Evolutionary conservation across 1,140 invertebrate species (phyloP).

Genomic region (Bursaphelenchus mucronatus): DNA sequence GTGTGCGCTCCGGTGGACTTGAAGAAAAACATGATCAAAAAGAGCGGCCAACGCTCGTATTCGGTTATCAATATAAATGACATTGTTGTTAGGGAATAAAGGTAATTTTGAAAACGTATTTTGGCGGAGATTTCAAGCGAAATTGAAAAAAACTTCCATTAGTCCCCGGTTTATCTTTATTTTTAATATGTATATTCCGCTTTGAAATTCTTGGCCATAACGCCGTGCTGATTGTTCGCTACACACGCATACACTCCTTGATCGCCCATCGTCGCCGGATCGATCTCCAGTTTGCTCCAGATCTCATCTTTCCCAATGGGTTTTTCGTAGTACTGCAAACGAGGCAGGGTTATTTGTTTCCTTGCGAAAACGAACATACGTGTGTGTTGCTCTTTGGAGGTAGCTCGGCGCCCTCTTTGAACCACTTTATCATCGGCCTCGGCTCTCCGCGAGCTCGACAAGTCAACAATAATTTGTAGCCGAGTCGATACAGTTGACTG

Average conservation of each 20-base stretch:
- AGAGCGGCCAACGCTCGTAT: background rate
- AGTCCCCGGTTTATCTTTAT: too few relatives aligned
- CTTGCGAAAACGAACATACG: slow-evolving; percentile 32
- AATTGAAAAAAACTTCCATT: too few relatives aligned
- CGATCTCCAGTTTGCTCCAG: slow-evolving; percentile 60
- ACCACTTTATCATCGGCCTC: slow-evolving; percentile 53
- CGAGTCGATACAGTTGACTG: slow-evolving; percentile 55
- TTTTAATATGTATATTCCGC: slow-evolving; percentile 57
- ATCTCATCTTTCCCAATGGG: slow-evolving; percentile 46
- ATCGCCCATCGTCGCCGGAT: slow-evolving; percentile 60
- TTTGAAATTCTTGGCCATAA: slow-evolving; percentile 61
- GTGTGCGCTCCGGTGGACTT: slow-evolving; percentile 2
- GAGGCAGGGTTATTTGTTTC: background rate
- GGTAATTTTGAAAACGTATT: too few relatives aligned
- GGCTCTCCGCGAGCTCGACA: slow-evolving; percentile 47
- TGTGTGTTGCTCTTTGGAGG: slow-evolving; percentile 56
- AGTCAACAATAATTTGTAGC: slow-evolving; percentile 57
- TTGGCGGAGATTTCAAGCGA: too few relatives aligned
- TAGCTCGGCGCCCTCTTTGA: slow-evolving; percentile 59
- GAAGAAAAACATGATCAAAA: background rate
- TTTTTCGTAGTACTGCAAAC: slow-evolving; percentile 57
- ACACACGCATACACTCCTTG: slow-evolving; percentile 57
- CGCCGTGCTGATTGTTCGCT: slow-evolving; percentile 58
- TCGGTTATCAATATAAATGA: slow-evolving; percentile 15
- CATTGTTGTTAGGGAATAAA: background rate